phyloP scores from a whole-genome alignment of 30 jellyfish, hydroid and myxozoan genomes.

The Turritopsis dohrnii region DNA sequence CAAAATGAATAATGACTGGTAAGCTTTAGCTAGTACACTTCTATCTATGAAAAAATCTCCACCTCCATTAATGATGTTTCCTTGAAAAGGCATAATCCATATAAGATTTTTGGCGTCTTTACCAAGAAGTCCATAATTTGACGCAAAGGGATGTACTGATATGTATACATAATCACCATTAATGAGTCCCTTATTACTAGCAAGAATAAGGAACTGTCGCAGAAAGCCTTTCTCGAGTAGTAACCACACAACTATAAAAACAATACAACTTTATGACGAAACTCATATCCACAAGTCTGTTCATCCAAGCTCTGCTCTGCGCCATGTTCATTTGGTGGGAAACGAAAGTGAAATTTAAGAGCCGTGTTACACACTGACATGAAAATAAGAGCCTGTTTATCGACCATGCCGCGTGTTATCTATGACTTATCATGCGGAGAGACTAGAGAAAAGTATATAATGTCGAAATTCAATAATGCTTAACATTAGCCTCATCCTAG shows the following conservation, averaged over 20 bases:
- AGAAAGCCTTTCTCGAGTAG: slow-evolving; percentile 24
- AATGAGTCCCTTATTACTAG: slow-evolving; percentile 42
- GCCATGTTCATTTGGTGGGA: not conserved
- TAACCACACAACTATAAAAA: slow-evolving; percentile 22
- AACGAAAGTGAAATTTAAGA: not conserved
- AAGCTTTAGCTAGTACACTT: not conserved
- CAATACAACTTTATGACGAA: not conserved
- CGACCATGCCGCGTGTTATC: too few species aligned
- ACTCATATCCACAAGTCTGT: too few species aligned
- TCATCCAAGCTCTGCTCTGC: not conserved
- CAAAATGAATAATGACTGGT: slow-evolving; percentile 16
- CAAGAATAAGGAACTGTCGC: slow-evolving; percentile 42
- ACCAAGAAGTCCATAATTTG: not conserved
- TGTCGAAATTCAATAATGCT: too few species aligned
- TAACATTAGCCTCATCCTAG: too few species aligned
- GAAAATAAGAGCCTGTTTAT: not conserved
- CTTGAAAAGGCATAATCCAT: slow-evolving; percentile 33
- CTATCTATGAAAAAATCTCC: not conserved
- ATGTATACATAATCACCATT: slow-evolving; percentile 69
- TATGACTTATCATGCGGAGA: too few species aligned
- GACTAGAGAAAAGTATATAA: too few species aligned
- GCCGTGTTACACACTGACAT: not conserved
- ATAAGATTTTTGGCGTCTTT: not conserved
- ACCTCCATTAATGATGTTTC: not conserved
- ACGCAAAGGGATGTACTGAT: slow-evolving; percentile 28